phyloP scores from a whole-genome alignment of 2,888 invertebrate genomes.

The Diploptera punctata region DNA sequence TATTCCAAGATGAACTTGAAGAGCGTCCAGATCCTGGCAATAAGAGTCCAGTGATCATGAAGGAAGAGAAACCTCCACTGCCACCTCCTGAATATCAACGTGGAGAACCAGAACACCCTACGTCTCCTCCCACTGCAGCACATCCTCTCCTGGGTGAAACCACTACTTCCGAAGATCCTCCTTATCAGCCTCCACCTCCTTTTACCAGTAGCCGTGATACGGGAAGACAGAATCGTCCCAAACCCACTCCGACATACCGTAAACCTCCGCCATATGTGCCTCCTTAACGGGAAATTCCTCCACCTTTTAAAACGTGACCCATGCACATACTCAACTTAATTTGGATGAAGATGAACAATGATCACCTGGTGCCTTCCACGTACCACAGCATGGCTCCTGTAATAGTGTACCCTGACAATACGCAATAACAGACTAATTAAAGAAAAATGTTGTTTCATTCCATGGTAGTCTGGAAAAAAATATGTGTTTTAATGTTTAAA shows the following conservation, averaged over 20 bases:
- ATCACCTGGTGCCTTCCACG: constrained; percentile 37
- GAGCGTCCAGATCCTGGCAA: constrained; percentile 90
- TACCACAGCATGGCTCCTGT: constrained; percentile 37
- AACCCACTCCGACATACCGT: constrained; percentile 88
- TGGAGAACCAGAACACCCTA: constrained; percentile 46
- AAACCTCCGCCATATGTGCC: constrained; percentile 98
- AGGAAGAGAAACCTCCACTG: constrained; percentile 93
- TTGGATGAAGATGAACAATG: constrained; percentile 25
- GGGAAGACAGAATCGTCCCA: constrained; percentile 76
- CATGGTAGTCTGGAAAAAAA: constrained; percentile 5
- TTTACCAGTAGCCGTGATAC: constrained; percentile 77
- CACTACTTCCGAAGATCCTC: constrained; percentile 63
- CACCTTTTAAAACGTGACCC: background rate
- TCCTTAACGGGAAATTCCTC: constrained; percentile 70
- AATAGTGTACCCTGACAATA: constrained; percentile 31
- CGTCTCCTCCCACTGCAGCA: constrained; percentile 43
- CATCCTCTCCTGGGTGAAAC: constrained; percentile 53
- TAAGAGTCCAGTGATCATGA: constrained; percentile 92
- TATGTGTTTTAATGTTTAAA: constrained; percentile 12
- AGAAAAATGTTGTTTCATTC: constrained; percentile 11
- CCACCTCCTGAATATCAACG: constrained; percentile 80
- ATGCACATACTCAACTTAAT: constrained; percentile 4
- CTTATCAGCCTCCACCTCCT: constrained; percentile 91
- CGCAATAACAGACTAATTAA: background rate
- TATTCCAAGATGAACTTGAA: constrained; percentile 96